Evolutionary conservation across 2,888 invertebrate species (phyloP), one percentile per base, ranked within the genome.

Genomic region (Yponomeuta plumbellus): DNA sequence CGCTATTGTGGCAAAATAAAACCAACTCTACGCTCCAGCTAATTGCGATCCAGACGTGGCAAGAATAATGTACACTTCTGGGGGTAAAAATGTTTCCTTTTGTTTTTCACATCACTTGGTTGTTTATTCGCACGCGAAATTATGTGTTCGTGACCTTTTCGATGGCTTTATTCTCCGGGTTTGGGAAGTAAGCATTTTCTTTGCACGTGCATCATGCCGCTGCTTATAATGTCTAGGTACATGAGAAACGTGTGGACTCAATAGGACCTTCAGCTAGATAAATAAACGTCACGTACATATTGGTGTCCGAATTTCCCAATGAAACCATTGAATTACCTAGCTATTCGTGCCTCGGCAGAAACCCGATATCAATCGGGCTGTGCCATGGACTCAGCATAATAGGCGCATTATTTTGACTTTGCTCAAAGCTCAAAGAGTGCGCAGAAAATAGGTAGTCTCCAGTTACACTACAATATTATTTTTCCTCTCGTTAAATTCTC

Each of bases 1-100:
- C 26, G 26, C 63, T 21, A 63, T 64, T 66, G 68, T 61, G 66
- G 66, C 57, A 64, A 68, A 44, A 68, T 66, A 66, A 66, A 66
- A 58, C 67, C 56, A 62, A 61, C 57, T 66, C 26, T 61, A 62
- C 61, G 66, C 52, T 64, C 56, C 66, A 52, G 66, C 68, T 68
- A 68, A 68, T 68, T 68, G 68, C 68, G 66, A 58, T 21, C 68
- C 61, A 66, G 66, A 68, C 68, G 68, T 68, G 68, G 40, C 57
- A 64, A 66, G 68, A 68, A 68, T 68, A 68, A 68, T 66, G 65
- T 67, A 66, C 66, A 66, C 63, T 66, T 64, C 61, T 26, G 58
- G 21, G 21, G 61, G 63, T 17, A 66, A 63, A 34, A 67, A 62
- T 63, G 58, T 58, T 63, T 66, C 63, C 65, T 64, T 66, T 23